Percentiles rank a stretch among this genome's conserved stretches.
Conservation (phyloP, 1,140 invertebrate species). For the Oppia nitens region DNA sequence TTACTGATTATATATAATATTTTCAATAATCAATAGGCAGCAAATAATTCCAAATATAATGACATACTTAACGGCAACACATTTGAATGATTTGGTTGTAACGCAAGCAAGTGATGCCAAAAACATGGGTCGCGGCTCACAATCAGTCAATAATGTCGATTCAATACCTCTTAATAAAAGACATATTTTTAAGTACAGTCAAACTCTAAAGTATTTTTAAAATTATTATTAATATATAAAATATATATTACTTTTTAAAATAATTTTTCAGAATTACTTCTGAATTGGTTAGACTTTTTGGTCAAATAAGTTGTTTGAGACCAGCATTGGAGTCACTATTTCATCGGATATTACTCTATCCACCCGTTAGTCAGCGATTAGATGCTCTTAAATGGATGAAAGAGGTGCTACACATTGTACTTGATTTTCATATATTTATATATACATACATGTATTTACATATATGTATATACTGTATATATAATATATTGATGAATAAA, state of each 20-base stretch:
- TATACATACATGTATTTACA: no score
- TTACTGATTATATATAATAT: not conserved
- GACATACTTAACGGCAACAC: not conserved
- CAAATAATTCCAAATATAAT: not conserved
- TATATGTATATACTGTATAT: no score
- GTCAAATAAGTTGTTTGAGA: constrained; percentile 57
- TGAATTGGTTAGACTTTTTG: constrained; percentile 66
- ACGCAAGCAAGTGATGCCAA: not conserved
- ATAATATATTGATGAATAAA: no score
- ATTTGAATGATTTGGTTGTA: not conserved
- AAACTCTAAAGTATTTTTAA: not conserved
- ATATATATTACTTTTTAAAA: constrained; percentile 21
- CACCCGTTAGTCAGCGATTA: constrained; percentile 58
- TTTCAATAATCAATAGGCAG: not conserved
- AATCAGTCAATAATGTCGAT: not conserved
- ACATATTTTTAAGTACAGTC: constrained; percentile 11
- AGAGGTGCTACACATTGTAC: constrained; percentile 33
- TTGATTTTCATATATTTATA: not conserved
- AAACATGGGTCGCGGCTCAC: not conserved
- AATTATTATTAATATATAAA: not conserved
- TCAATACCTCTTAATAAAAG: not conserved
- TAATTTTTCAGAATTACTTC: constrained; percentile 51
- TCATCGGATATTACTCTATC: constrained; percentile 73
- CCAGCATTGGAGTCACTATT: constrained; percentile 79
- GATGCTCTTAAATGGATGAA: constrained; percentile 64